phyloP scores from a whole-genome alignment of 2,113 vertebrate genomes.

The Theristicus caerulescens region DNA sequence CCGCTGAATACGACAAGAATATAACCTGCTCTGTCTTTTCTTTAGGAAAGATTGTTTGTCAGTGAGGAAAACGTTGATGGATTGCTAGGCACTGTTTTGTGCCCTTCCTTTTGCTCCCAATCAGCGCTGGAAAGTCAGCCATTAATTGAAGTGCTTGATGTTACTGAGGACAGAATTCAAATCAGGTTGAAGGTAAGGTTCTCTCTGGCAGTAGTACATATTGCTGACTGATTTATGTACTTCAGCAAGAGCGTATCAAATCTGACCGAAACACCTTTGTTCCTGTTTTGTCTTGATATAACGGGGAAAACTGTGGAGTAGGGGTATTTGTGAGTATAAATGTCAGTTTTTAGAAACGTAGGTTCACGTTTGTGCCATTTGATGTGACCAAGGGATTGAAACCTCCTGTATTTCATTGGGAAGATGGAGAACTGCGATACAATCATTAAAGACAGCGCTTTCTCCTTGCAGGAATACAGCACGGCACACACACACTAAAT shows the following conservation, averaged over 20 bases:
- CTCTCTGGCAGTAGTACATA: not conserved
- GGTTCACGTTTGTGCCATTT: not conserved
- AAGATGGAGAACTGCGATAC: not conserved
- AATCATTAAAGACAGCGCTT: not conserved
- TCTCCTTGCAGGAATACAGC: not conserved
- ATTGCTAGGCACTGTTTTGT: slow-evolving; percentile 61
- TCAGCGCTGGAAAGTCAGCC: not conserved
- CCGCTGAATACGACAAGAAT: not conserved
- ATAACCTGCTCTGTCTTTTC: slow-evolving; percentile 4
- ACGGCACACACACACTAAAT: not conserved
- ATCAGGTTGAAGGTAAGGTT: slow-evolving; percentile 76
- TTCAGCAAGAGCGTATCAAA: not conserved
- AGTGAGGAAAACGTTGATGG: slow-evolving; percentile 76
- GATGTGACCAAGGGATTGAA: not conserved
- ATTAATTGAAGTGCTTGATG: slow-evolving; percentile 73
- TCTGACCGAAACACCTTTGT: not conserved
- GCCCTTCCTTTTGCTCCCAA: slow-evolving; percentile 23
- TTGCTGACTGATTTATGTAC: not conserved
- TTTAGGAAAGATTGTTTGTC: slow-evolving; percentile 77
- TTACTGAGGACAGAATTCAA: slow-evolving; percentile 69
- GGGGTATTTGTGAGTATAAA: not conserved
- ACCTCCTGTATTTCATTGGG: not conserved
- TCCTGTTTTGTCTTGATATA: not conserved
- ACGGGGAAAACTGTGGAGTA: not conserved
- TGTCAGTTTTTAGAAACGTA: not conserved